A percentile compares a stretch with the other conserved stretches of the same genome.
Evolutionary conservation across 2,113 vertebrate genomes (phyloP).

Genomic region (Seriola quinqueradiata): DNA sequence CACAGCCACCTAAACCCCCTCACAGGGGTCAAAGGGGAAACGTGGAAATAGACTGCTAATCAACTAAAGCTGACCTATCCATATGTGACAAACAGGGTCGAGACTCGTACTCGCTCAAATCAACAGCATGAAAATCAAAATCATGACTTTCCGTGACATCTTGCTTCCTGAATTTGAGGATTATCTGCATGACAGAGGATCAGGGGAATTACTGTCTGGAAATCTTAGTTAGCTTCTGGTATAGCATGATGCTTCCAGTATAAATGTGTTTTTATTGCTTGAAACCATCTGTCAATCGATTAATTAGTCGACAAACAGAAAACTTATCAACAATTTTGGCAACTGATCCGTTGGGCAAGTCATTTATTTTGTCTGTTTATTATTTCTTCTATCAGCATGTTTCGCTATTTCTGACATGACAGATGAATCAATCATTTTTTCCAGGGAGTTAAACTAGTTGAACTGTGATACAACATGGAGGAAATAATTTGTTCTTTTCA

Average conservation of each 20-base stretch:
- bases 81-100: constrained; percentile 25
- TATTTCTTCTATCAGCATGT: neutral
- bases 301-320: neutral
- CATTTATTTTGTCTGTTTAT: too few species aligned
- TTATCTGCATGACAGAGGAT: neutral
- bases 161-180: neutral
- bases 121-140: neutral
- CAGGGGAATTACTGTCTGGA: neutral
- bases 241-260: neutral
- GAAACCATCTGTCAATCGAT: neutral
- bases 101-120: neutral
- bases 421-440: neutral
- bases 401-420: neutral
- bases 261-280: neutral
- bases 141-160: neutral
- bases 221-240: neutral
- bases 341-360: too few species aligned
- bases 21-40: constrained; percentile 62
- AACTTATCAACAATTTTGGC: neutral
- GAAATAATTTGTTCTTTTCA: neutral
- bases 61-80: constrained; percentile 42
- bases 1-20: constrained; percentile 49
- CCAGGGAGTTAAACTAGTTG: neutral
- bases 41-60: constrained; percentile 55
- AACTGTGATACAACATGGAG: neutral